phyloP scores from a whole-genome alignment of 2,113 vertebrate genomes.

The Bos javanicus region DNA sequence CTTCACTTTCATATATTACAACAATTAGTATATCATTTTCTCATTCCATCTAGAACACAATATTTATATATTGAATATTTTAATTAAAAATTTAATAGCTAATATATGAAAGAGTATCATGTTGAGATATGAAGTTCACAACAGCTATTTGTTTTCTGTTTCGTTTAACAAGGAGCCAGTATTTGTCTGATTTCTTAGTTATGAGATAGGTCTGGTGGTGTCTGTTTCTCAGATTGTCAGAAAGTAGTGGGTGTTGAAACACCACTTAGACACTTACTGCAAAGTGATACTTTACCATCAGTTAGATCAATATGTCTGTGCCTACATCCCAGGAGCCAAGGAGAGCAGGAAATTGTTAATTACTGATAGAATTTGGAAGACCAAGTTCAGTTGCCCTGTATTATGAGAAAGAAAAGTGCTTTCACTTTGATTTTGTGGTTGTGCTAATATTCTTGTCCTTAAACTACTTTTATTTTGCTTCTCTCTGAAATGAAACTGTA shows the following conservation, averaged over 20 bases:
- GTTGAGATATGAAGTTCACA: background rate
- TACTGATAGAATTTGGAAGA: conserved; percentile 56
- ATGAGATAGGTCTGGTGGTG: background rate
- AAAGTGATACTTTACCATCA: conserved; percentile 59
- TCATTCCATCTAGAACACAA: background rate
- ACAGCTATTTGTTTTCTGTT: background rate
- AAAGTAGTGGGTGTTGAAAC: conserved; percentile 52
- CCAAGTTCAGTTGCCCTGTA: background rate
- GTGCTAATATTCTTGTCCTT: background rate
- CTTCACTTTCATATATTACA: background rate
- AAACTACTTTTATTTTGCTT: conserved; percentile 2
- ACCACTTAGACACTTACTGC: conserved; percentile 48
- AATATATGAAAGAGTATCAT: background rate
- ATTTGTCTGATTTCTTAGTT: conserved; percentile 49
- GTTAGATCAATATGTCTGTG: conserved; percentile 74
- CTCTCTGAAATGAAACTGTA: background rate
- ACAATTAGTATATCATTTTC: background rate
- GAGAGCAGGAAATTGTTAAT: conserved; percentile 64
- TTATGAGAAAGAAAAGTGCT: conserved; percentile 3
- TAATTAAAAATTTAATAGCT: background rate
- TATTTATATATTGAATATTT: background rate
- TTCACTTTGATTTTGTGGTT: background rate
- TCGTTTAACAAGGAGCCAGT: conserved; percentile 4
- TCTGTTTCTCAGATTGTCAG: background rate
- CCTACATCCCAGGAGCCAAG: conserved; percentile 45